Base-by-base conservation (phyloP, 1,140 invertebrate species). In the Rhynchophorus ferrugineus region DNA sequence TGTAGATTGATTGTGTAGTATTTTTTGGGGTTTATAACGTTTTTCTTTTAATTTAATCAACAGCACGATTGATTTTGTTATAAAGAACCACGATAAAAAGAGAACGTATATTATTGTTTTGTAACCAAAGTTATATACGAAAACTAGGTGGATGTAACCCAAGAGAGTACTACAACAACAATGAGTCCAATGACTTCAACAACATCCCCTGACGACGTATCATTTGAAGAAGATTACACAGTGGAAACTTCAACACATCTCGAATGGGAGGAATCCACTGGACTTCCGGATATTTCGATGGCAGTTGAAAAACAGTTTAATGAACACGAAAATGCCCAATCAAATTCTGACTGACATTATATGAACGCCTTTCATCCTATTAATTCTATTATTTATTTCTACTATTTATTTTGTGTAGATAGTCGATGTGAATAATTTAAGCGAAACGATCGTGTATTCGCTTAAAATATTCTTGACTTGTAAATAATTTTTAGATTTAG, bases 371-470 rank as follows among this genome's bases (percentile, higher is more conserved):
- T 57, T 42, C 44, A 55, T 60, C 42, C 48, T 59, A 54, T 65
- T 61, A 67, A 55, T 60, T 38, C 48, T 59, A 54, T 65, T 61
- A 67, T 67, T 65, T 67, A 67, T 67, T 63, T 61, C 56, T 64
- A 54, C 47, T 67, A 67, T 67, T 67, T 67, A 67, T 67, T 67
- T 62, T 64, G 63, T 58, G 57, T 59, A 63, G n/a, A 29, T 29
- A 6, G 24, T 29, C 24, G 24, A 29, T 6, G 43, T 63, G 60
- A 29, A 29, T 11, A 29, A 6, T 29, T 11, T 11, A 29, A 29
- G 24, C 24, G 11, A 29, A 5, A 29, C 11, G 24, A 6, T 29
- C 24, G 24, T 6, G 11, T 29, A 11, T 29, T 29, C 11, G 11
- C 24, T 29, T 5, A 6, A 11, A 29, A 29, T 6, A 5, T 5